These are phyloP conservation scores for Musca vetustissima DNA, from an alignment of 1,140 invertebrate genomes.

Conservation along the genomic window DNA sequence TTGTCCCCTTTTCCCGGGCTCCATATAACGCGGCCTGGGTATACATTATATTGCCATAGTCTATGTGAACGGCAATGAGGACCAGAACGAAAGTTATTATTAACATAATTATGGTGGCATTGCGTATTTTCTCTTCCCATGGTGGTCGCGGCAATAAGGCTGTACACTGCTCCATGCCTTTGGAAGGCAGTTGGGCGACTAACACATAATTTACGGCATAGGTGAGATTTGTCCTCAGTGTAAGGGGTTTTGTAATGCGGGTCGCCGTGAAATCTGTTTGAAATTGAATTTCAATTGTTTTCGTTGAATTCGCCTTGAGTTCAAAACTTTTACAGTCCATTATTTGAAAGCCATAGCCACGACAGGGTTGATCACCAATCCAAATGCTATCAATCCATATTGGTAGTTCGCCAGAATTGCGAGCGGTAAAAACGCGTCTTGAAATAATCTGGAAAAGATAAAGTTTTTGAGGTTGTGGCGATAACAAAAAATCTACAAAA, in stretches of 20 bases:
- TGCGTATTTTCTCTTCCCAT: conserved; percentile 79
- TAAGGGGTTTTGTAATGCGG: conserved; percentile 68
- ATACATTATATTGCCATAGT: conserved; percentile 69
- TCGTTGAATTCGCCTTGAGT: conserved; percentile 79
- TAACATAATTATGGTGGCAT: conserved; percentile 66
- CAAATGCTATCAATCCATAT: conserved; percentile 75
- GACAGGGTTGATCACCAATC: conserved; percentile 75
- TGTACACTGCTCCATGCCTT: conserved; percentile 74
- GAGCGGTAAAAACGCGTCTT: conserved; percentile 81
- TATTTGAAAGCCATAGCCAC: conserved; percentile 85
- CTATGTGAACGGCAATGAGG: conserved; percentile 71
- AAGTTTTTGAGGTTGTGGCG: background rate
- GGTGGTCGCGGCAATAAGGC: conserved; percentile 72
- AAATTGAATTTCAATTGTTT: conserved; percentile 87
- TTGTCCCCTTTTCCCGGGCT: conserved; percentile 56
- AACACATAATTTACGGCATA: conserved; percentile 71
- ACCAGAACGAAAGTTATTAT: conserved; percentile 68
- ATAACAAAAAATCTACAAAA: conserved; percentile 27
- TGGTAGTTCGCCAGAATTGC: conserved; percentile 84
- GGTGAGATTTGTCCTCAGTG: conserved; percentile 63
- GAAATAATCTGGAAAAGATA: conserved; percentile 54
- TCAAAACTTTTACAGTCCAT: conserved; percentile 82
- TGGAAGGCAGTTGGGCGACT: conserved; percentile 77
- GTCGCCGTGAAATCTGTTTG: conserved; percentile 91
- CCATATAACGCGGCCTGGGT: conserved; percentile 59